phyloP scores from a whole-genome alignment of 2,797 vertebrate genomes.

The Xenops minutus region DNA sequence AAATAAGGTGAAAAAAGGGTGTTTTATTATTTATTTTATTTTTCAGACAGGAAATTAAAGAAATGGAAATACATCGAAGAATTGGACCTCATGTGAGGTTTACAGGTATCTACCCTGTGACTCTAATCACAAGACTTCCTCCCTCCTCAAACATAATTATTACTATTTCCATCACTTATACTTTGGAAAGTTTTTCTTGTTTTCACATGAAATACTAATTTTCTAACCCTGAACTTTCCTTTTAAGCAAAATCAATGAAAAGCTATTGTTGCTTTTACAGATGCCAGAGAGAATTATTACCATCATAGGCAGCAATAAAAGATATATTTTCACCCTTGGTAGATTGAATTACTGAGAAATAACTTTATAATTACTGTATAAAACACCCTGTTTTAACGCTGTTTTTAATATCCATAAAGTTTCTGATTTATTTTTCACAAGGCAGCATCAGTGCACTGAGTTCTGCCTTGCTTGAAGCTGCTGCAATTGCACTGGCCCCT shows the following conservation, averaged over 20 bases:
- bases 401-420: slow-evolving; percentile 38
- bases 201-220: slow-evolving; percentile 57
- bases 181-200: slow-evolving; percentile 50
- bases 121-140: slow-evolving; percentile 1
- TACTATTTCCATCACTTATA: neutral
- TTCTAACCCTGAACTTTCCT: slow-evolving; percentile 53
- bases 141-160: slow-evolving; percentile 12
- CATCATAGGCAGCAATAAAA: slow-evolving; percentile 48
- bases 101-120: neutral
- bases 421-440: slow-evolving; percentile 43
- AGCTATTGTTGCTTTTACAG: slow-evolving; percentile 58
- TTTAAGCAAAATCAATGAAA: slow-evolving; percentile 66
- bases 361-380: slow-evolving; percentile 55
- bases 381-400: slow-evolving; percentile 32
- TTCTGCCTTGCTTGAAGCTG: neutral
- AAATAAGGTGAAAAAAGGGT: neutral
- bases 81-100: neutral
- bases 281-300: slow-evolving; percentile 57
- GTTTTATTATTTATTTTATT: slow-evolving; percentile 9
- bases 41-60: slow-evolving; percentile 26
- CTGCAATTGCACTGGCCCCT: neutral
- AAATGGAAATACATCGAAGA: neutral
- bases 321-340: slow-evolving; percentile 43
- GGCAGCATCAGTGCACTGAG: neutral
- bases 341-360: slow-evolving; percentile 55